phyloP scores from a whole-genome alignment of 2,888 invertebrate species.

The Choreutis nemorana region DNA sequence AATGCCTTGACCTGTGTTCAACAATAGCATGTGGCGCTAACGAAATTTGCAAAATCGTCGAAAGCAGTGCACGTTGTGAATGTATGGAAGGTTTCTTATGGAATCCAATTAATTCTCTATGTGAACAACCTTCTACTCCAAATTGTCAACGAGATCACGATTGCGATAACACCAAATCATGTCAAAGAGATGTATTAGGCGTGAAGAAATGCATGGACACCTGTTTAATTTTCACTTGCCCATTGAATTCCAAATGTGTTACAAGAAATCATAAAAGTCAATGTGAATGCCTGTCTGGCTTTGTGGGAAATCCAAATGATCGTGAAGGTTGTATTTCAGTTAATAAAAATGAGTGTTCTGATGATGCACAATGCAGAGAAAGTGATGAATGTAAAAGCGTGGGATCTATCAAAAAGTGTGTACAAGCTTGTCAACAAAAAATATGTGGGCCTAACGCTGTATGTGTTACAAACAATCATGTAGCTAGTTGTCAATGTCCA shows the following conservation, averaged over 20 bases:
- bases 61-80: slow-evolving; percentile 77
- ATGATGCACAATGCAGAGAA: slow-evolving; percentile 84
- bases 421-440: slow-evolving; percentile 78
- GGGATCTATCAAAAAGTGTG: slow-evolving; percentile 71
- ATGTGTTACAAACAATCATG: slow-evolving; percentile 89
- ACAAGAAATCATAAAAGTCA: slow-evolving; percentile 76
- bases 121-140: slow-evolving; percentile 88
- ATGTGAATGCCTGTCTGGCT: slow-evolving; percentile 86
- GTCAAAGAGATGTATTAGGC: slow-evolving; percentile 84
- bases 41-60: slow-evolving; percentile 78
- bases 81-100: slow-evolving; percentile 82
- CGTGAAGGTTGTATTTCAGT: slow-evolving; percentile 83
- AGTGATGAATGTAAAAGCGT: slow-evolving; percentile 78
- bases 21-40: slow-evolving; percentile 84
- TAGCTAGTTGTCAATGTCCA: slow-evolving; percentile 89
- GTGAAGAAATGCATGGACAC: slow-evolving; percentile 83
- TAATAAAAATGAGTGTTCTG: slow-evolving; percentile 77
- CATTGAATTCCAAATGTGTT: slow-evolving; percentile 82
- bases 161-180: slow-evolving; percentile 75
- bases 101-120: slow-evolving; percentile 82
- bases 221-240: slow-evolving; percentile 84
- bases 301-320: slow-evolving; percentile 89
- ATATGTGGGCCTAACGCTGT: slow-evolving; percentile 87
- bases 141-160: slow-evolving; percentile 77
- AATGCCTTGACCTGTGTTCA: slow-evolving; percentile 81